Evolutionary conservation across 1,140 invertebrate genomes (phyloP).

Genomic region (Muscidifurax raptorellus): DNA sequence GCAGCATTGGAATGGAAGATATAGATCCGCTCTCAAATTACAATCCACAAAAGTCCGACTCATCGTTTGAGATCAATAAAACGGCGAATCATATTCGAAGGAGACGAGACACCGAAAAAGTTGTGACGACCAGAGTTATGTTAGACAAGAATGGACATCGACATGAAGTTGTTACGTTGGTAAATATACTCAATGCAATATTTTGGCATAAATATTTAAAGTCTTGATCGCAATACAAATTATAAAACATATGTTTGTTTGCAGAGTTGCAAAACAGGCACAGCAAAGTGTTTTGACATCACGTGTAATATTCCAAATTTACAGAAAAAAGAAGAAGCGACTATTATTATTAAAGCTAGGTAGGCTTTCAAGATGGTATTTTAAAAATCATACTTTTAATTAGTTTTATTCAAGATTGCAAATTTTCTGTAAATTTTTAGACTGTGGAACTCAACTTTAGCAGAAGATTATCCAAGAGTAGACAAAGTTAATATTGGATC

Average conservation of each 20-base stretch:
- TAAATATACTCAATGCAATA: conserved; percentile 64
- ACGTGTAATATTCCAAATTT: conserved; percentile 87
- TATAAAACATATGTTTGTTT: conserved; percentile 57
- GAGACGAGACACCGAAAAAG: conserved; percentile 83
- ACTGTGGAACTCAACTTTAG: conserved; percentile 93
- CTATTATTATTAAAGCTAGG: conserved; percentile 86
- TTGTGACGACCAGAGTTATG: conserved; percentile 83
- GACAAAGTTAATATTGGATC: conserved; percentile 89
- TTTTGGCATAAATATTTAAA: not conserved
- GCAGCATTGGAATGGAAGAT: conserved; percentile 76
- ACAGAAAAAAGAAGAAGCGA: conserved; percentile 82
- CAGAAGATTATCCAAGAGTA: conserved; percentile 91
- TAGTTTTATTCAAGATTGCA: not conserved
- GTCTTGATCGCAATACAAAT: not conserved
- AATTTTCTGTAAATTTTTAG: conserved; percentile 67
- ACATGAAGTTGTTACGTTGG: conserved; percentile 86
- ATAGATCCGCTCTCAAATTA: conserved; percentile 63
- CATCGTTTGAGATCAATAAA: conserved; percentile 57
- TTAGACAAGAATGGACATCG: conserved; percentile 83
- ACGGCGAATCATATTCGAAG: conserved; percentile 70
- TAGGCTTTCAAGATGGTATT: conserved; percentile 57
- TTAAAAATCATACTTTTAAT: conserved; percentile 1
- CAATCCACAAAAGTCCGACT: conserved; percentile 53
- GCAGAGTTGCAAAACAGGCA: conserved; percentile 86
- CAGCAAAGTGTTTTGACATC: conserved; percentile 92